These are phyloP conservation scores for Phorcus lineatus DNA, from an alignment of 2,888 invertebrate genomes.

Conservation along the genomic window DNA sequence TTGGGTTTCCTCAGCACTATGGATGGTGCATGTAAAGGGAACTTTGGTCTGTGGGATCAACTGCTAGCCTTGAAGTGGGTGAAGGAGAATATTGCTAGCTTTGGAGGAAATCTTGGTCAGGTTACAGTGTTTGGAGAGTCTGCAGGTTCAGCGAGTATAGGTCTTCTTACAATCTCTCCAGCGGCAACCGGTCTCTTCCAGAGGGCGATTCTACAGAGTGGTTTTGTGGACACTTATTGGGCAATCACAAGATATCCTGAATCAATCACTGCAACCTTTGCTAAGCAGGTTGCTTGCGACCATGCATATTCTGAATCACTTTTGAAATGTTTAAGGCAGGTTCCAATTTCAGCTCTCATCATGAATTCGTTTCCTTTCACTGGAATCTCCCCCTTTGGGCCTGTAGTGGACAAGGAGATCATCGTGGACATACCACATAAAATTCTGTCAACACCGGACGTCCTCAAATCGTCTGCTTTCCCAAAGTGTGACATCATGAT, in stretches of 20 bases:
- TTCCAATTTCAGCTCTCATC: too few species aligned
- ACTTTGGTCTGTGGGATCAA: slow-evolving; percentile 53
- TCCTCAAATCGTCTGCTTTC: slow-evolving; percentile 1
- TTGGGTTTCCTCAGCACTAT: slow-evolving; percentile 49
- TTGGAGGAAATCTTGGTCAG: slow-evolving; percentile 44
- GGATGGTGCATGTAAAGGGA: slow-evolving; percentile 45
- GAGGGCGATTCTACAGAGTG: slow-evolving; percentile 45
- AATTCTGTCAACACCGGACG: not conserved
- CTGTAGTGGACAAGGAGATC: slow-evolving; percentile 19
- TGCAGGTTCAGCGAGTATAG: slow-evolving; percentile 46
- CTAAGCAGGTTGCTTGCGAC: not conserved
- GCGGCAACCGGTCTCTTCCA: slow-evolving; percentile 42
- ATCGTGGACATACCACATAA: not conserved
- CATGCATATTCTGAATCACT: not conserved
- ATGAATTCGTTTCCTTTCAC: not conserved
- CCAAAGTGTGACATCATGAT: slow-evolving; percentile 11
- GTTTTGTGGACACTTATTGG: not conserved
- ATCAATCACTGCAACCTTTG: not conserved
- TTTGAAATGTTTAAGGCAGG: not conserved
- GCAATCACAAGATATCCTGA: not conserved
- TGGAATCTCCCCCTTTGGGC: not conserved
- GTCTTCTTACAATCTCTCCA: slow-evolving; percentile 39
- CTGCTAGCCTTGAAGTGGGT: slow-evolving; percentile 52
- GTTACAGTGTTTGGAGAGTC: slow-evolving; percentile 55
- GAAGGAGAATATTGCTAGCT: slow-evolving; percentile 42